Evolutionary conservation across 2,797 vertebrate genomes (phyloP).

Genomic region (Mionectes olivaceus): DNA sequence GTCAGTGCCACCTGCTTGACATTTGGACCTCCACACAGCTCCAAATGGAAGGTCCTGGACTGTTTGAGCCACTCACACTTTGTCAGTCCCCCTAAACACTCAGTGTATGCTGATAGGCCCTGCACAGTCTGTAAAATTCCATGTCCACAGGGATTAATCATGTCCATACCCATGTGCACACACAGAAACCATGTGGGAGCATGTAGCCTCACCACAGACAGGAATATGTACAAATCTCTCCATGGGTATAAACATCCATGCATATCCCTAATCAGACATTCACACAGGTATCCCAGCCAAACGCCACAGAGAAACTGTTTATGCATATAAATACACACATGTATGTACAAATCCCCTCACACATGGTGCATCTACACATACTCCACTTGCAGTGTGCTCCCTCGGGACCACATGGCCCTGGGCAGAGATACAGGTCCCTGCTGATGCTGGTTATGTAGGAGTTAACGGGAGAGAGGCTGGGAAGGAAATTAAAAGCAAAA

Average conservation of each 20-base stretch:
- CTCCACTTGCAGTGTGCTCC: neutral
- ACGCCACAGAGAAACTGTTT: neutral
- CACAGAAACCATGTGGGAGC: neutral
- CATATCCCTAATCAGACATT: accelerated
- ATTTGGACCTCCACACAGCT: neutral
- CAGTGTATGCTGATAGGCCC: neutral
- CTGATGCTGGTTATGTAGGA: neutral
- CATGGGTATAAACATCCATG: neutral
- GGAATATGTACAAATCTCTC: neutral
- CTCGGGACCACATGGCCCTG: accelerated
- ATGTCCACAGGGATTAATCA: neutral
- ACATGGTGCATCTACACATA: accelerated
- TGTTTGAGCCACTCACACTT: accelerated
- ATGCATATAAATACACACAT: neutral
- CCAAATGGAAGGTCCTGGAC: neutral
- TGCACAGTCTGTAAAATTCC: neutral
- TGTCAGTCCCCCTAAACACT: neutral
- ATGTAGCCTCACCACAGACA: neutral
- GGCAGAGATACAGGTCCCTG: neutral
- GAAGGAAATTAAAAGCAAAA: slow-evolving; percentile 46
- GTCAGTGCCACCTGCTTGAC: neutral
- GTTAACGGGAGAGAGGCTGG: slow-evolving; percentile 41
- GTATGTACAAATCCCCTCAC: neutral
- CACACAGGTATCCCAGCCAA: neutral
- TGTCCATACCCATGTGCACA: neutral